phyloP scores from a whole-genome alignment of 1,140 invertebrate species.

The Megathymus violae region DNA sequence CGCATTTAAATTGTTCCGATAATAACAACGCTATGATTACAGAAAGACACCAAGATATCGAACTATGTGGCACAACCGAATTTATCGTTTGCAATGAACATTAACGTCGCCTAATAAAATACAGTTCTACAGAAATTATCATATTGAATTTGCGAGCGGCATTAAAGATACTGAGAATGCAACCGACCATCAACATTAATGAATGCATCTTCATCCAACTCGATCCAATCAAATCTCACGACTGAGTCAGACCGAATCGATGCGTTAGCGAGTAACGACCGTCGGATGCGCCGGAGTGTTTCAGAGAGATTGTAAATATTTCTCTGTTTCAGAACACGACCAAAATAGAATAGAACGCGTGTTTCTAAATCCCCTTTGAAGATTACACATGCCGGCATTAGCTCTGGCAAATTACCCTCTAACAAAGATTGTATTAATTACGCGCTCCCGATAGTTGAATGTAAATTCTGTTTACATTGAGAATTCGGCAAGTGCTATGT shows the following conservation, averaged over 20 bases:
- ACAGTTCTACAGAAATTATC: conserved; percentile 39
- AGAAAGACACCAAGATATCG: not conserved
- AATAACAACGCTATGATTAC: not conserved
- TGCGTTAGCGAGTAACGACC: conserved; percentile 77
- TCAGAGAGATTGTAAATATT: conserved; percentile 83
- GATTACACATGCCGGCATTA: conserved; percentile 83
- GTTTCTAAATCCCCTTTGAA: conserved; percentile 83
- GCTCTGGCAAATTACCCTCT: conserved; percentile 83
- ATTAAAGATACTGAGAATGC: conserved; percentile 49
- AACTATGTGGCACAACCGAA: not conserved
- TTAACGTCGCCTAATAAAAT: conserved; percentile 32
- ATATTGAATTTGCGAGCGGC: conserved; percentile 39
- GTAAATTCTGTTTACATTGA: conserved; percentile 81
- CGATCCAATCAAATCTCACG: conserved; percentile 66
- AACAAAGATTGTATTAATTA: conserved; percentile 84
- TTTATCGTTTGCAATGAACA: conserved; percentile 30
- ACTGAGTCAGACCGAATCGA: conserved; percentile 70
- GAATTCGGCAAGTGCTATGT: conserved; percentile 64
- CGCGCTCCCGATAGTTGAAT: conserved; percentile 77
- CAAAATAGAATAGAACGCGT: conserved; percentile 81
- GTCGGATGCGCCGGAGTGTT: conserved; percentile 82
- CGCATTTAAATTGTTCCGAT: not conserved
- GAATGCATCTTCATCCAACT: conserved; percentile 54
- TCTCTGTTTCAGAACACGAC: conserved; percentile 81
- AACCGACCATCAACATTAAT: conserved; percentile 66